Conservation (phyloP, 2,888 invertebrate species). For the Hyalella azteca region DNA sequence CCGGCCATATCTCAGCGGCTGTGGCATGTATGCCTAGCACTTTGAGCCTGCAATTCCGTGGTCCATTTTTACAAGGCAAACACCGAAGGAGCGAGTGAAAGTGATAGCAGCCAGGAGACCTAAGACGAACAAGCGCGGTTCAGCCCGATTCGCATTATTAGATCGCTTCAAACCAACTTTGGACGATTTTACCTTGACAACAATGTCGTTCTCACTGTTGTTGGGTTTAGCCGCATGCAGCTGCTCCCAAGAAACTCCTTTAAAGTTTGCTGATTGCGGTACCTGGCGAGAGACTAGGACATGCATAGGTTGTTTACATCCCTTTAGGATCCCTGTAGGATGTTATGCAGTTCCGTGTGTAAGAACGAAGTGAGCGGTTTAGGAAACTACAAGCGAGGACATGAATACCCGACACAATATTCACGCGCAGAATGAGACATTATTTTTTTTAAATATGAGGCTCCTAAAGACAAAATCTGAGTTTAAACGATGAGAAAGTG, state of each 20-base stretch:
- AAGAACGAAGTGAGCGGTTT: too few species aligned
- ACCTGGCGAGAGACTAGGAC: neutral
- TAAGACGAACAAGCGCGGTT: neutral
- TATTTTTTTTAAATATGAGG: too few species aligned
- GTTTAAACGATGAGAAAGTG: too few species aligned
- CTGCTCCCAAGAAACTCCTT: neutral
- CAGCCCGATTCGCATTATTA: neutral
- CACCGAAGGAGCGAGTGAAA: slow-evolving; percentile 8
- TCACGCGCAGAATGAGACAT: too few species aligned
- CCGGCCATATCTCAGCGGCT: neutral
- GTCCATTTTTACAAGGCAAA: slow-evolving; percentile 35
- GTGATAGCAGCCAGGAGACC: slow-evolving; percentile 12
- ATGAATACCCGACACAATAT: too few species aligned
- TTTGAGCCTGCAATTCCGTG: slow-evolving; percentile 7
- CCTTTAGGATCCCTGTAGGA: too few species aligned
- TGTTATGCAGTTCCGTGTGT: too few species aligned
- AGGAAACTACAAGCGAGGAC: too few species aligned
- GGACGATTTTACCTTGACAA: slow-evolving; percentile 34
- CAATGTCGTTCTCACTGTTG: slow-evolving; percentile 15
- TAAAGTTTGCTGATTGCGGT: neutral
- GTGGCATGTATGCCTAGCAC: neutral
- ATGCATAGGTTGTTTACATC: neutral
- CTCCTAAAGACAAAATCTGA: too few species aligned
- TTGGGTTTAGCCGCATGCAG: slow-evolving; percentile 23
- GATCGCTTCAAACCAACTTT: slow-evolving; percentile 15